Base-by-base conservation (phyloP, 1,140 invertebrate species). In the Bradysia coprophila region DNA sequence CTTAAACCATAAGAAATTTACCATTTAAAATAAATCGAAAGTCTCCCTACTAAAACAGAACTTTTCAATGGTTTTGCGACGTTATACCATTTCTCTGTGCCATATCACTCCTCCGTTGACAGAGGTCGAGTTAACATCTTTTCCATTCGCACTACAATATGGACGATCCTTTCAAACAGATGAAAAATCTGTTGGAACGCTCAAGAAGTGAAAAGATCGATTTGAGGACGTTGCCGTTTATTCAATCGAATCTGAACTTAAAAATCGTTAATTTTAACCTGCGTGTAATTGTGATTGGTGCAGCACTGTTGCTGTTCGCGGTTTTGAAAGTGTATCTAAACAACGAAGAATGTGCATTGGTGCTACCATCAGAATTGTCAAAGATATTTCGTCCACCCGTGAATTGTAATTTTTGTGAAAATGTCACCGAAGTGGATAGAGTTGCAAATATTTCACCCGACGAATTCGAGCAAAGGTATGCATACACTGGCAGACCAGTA, bases 401-500 rank as follows among this genome's bases (percentile, higher is more conserved):
- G 54, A 71, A 75, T 48, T 90, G 85, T 56, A 67, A 69, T 11
- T 74, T 87, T 54, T 90, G 84, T 53, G 45, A 51, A 23, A 66
- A 71, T 47, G 54, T 87, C 21, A 58, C 64, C 43, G 54, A 69
- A 53, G 68, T 84, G 21, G 65, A 72, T 23, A 71, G 75, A 45
- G 59, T 87, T 0, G 51, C 65, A 0, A 71, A 76, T 45, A 69
- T 85, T 21, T 72, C 75, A 6, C 62, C 73, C 0, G 55, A 64
- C 9, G 55, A 71, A 19, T 91, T 91, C 52, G 76, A 84, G 51
- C 51, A 69, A 32, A 64, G 64, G 18, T 87, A 76, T 53, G 85
- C 87, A 0, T 89, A 87, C 53, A 71, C 67, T 11, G 76, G 76
- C 0, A 65, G 69, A 16, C 90, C 90, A 0, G 78, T 93, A 0